Base-by-base conservation (phyloP, 1,140 invertebrate species). In the Tetramorium simillimum region DNA sequence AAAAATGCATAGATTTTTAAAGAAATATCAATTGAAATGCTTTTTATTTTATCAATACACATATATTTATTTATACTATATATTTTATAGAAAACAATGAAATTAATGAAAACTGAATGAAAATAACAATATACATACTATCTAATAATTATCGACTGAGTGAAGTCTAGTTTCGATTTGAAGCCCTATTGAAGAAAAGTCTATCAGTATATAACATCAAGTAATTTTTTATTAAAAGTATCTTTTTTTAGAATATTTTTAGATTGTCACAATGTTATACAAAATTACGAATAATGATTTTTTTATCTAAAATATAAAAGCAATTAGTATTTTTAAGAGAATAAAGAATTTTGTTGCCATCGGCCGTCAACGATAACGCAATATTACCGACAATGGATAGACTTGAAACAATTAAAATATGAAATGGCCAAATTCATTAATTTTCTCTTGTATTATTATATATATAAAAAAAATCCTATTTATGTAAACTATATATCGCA, bases 351-450 rank as follows among this genome's bases (percentile, higher is more conserved):
- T 33, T 10, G 12, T 81, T 81, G 78, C 53, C 53, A 89, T 88
- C 81, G 67, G 85, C 87, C 18, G 73, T 77, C 73, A 88, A 89
- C 63, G 77, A 76, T 75, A 60, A 14, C 51, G 6, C 72, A 62
- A 18, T 69, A 65, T 88, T 88, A 88, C 67, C 87, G 67, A 86
- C 67, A 49, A 89, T 16, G 33, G 88, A 60, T 89, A 86, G 73
- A 78, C 69, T 67, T 51, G 46, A 18, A 24, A 70, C 33, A 21
- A 33, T 33, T 33, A 33, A 76, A 28, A 51, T 62, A 51, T 6
- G 5, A 40, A 53, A 40, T 16, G 14, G 9, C 0, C 14, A 28
- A 63, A n/a, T n/a, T n/a, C n/a, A n/a, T n/a, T n/a, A n/a, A 14
- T 80, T 24, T 53, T 51, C 16, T 51, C 16, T 37, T n/a, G 37